These are phyloP conservation scores for Kuschelorhynchus macadamiae DNA, from an alignment of 2,888 invertebrate genomes.

Conservation along the genomic window DNA sequence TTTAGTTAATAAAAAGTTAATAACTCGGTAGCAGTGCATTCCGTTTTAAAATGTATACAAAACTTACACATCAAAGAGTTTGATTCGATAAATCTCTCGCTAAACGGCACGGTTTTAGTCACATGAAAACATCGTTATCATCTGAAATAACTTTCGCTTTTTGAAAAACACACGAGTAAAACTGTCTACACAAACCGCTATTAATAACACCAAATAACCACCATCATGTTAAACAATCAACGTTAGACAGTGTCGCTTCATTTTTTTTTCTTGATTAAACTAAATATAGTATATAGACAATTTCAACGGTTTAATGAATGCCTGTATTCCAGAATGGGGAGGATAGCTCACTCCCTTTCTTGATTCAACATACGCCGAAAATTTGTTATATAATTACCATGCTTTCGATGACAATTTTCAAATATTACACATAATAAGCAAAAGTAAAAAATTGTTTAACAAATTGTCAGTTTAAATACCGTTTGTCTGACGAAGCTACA, in stretches of 20 bases:
- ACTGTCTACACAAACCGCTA: slow-evolving; percentile 32
- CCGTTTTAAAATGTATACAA: slow-evolving; percentile 23
- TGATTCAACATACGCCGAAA: no score
- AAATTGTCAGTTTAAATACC: no score
- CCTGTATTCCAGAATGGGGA: no score
- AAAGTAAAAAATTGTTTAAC: no score
- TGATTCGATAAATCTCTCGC: slow-evolving; percentile 42
- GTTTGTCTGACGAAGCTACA: no score
- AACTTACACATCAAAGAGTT: slow-evolving; percentile 31
- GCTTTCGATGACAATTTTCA: no score
- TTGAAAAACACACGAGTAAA: slow-evolving; percentile 32
- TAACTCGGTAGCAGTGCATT: slow-evolving; percentile 2
- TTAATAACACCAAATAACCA: slow-evolving; percentile 27
- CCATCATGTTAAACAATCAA: slow-evolving; percentile 27
- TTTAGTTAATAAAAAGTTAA: slow-evolving; percentile 1
- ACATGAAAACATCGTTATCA: slow-evolving; percentile 39
- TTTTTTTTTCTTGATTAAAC: no score
- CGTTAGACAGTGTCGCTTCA: slow-evolving; percentile 16
- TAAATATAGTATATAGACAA: neutral
- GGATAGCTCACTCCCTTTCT: no score
- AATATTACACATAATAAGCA: no score
- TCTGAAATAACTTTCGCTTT: slow-evolving; percentile 29
- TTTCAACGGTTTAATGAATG: no score
- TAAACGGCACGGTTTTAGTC: slow-evolving; percentile 32
- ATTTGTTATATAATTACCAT: no score